These are phyloP conservation scores for Periplaneta americana DNA, from an alignment of 1,140 invertebrate species.

Conservation along the genomic window DNA sequence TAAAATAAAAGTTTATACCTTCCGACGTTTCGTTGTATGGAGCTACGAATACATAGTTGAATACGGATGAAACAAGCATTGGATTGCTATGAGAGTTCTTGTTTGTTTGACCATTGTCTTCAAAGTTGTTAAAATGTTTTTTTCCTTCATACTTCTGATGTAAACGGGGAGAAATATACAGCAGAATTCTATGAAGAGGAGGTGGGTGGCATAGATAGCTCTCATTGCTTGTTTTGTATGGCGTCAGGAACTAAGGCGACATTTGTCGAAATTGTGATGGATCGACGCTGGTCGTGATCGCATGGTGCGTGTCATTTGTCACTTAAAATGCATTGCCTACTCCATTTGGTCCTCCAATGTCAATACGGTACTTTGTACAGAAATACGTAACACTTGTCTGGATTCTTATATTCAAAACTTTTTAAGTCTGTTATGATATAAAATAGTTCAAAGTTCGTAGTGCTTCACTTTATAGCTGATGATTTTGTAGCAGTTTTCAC, in stretches of 20 bases:
- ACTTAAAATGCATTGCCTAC: background rate
- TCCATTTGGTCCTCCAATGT: background rate
- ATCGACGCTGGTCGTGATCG: background rate
- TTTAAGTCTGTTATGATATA: too few species aligned
- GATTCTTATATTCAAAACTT: too few species aligned
- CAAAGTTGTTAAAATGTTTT: too few species aligned
- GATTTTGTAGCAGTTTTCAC: too few species aligned
- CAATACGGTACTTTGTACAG: background rate
- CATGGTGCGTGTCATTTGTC: background rate
- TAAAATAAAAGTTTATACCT: too few species aligned
- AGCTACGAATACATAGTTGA: too few species aligned
- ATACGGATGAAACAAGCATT: too few species aligned
- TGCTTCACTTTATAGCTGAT: too few species aligned
- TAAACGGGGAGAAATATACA: background rate
- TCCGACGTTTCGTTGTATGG: too few species aligned
- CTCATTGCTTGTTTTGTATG: background rate
- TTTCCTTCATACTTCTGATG: background rate
- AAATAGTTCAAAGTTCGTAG: too few species aligned
- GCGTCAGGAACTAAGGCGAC: background rate
- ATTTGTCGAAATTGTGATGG: background rate
- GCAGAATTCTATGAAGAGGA: too few species aligned
- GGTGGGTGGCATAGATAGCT: background rate
- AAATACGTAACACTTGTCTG: background rate
- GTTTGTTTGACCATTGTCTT: background rate
- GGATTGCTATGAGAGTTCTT: too few species aligned